These are phyloP conservation scores for Centropus unirufus DNA, from an alignment of 2,113 vertebrate species.

Conservation along the genomic window DNA sequence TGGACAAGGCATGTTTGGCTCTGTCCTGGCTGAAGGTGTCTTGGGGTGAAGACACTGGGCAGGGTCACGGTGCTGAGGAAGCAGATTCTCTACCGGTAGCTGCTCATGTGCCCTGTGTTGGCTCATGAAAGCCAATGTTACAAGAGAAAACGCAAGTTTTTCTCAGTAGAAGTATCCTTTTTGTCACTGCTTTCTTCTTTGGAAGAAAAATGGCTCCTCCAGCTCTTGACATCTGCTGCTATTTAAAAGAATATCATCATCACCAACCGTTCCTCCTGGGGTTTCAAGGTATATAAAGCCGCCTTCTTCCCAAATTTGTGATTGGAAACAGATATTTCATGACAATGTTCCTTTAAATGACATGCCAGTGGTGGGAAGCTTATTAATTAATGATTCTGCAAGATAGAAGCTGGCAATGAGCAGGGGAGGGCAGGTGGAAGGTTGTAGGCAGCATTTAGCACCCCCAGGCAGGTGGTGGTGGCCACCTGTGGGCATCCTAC, in stretches of 20 bases:
- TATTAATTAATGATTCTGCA: background rate
- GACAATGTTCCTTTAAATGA: background rate
- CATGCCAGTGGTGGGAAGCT: background rate
- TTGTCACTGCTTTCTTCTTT: background rate
- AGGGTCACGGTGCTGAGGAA: background rate
- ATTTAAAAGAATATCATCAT: conserved; percentile 29
- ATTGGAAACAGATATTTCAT: background rate
- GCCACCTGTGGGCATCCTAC: background rate
- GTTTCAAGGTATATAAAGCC: conserved; percentile 2
- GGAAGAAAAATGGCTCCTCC: conserved; percentile 3
- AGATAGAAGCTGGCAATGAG: background rate
- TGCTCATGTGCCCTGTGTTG: background rate
- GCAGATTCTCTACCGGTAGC: background rate
- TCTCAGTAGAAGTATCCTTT: background rate
- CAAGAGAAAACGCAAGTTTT: background rate
- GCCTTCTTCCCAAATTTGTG: background rate
- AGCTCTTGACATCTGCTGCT: conserved; percentile 37
- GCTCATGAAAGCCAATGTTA: accelerated
- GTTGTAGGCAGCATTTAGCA: background rate
- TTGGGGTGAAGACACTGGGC: accelerated
- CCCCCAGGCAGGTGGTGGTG: background rate
- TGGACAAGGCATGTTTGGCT: background rate
- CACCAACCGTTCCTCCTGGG: background rate
- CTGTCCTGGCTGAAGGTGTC: background rate
- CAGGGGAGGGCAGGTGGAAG: background rate